Conservation (phyloP, 2,888 invertebrate species). For the Allophyes oxyacanthae region DNA sequence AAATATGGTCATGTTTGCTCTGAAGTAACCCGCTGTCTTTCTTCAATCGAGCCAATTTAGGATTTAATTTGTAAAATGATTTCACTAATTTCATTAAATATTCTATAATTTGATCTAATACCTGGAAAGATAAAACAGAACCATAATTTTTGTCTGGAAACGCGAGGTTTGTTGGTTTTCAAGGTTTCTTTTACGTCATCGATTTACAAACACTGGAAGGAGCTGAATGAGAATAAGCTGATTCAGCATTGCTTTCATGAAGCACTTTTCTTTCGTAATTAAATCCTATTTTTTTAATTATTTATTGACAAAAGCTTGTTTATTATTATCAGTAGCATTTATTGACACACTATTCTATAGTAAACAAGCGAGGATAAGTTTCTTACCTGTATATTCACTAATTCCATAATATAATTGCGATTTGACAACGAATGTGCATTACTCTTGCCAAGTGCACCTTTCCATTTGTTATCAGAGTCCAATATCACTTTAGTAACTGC, state of each 20-base stretch:
- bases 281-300: not conserved
- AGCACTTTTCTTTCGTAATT: not conserved
- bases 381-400: slow-evolving; percentile 86
- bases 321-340: not conserved
- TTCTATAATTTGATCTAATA: slow-evolving; percentile 89
- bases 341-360: not conserved
- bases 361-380: not conserved
- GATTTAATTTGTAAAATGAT: slow-evolving; percentile 87
- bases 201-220: not conserved
- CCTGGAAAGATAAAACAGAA: slow-evolving; percentile 75
- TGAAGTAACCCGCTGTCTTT: slow-evolving; percentile 77
- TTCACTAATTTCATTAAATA: slow-evolving; percentile 86
- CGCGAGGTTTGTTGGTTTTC: not conserved
- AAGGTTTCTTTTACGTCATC: not conserved
- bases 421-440: slow-evolving; percentile 76
- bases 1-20: slow-evolving; percentile 87
- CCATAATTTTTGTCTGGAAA: not conserved
- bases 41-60: slow-evolving; percentile 83
- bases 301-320: not conserved
- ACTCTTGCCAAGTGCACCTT: slow-evolving; percentile 68
- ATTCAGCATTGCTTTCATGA: not conserved
- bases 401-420: slow-evolving; percentile 83
- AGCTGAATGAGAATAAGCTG: slow-evolving; percentile 1
- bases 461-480: slow-evolving; percentile 86
- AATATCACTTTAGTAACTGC: slow-evolving; percentile 82